phyloP scores from a whole-genome alignment of 1,140 invertebrate species.

The Yoshiicerus persimilis region DNA sequence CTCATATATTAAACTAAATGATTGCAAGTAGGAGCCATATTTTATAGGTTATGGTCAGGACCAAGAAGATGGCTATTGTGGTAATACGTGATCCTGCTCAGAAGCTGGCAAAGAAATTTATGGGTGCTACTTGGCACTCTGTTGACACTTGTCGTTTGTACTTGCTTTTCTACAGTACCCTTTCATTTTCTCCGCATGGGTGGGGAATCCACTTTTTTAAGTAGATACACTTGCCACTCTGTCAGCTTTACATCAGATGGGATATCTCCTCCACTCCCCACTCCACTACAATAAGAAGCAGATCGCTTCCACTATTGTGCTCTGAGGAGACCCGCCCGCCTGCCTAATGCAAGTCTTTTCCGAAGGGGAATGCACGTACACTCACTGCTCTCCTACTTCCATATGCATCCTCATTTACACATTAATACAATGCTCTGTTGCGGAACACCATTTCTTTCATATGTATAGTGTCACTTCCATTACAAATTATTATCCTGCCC shows the following conservation, averaged over 20 bases:
- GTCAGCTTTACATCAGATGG: not conserved
- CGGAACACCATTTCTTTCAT: not conserved
- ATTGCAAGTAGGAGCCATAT: not conserved
- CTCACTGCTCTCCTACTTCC: not conserved
- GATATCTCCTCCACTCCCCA: not conserved
- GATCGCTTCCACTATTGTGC: not conserved
- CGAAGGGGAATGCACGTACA: not conserved
- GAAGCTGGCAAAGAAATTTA: not conserved
- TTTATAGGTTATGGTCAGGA: not conserved
- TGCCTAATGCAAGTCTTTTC: not conserved
- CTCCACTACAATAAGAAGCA: not conserved
- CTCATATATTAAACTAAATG: not conserved
- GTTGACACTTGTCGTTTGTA: conserved; percentile 22
- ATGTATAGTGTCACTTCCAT: not conserved
- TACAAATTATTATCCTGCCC: not conserved
- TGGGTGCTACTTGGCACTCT: not conserved
- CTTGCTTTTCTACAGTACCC: not conserved
- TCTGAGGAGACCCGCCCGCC: not conserved
- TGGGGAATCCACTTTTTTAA: not conserved
- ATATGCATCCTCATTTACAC: not conserved
- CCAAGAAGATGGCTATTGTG: not conserved
- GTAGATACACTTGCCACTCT: not conserved
- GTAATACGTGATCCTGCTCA: not conserved
- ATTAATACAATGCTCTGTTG: not conserved
- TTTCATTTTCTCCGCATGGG: not conserved